Percentiles rank a stretch among this genome's conserved stretches.
phyloP scores from a whole-genome alignment of 2,888 invertebrate species.

The Syrphus vitripennis region DNA sequence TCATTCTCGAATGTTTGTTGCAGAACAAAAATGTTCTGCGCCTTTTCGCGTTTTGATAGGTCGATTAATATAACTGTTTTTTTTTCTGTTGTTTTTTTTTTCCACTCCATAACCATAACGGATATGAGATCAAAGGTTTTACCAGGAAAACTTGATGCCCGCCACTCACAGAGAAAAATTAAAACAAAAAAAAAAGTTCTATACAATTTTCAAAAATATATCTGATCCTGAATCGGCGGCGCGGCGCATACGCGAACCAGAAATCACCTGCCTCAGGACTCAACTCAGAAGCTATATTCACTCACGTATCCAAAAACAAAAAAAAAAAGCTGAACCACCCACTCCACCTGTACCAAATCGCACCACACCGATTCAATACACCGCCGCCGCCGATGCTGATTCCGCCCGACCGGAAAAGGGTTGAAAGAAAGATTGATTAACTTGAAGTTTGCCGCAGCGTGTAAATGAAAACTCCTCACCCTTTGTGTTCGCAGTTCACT shows the following conservation, averaged over 20 bases:
- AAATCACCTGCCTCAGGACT: conserved; percentile 50
- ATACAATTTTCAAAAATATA: conserved; percentile 17
- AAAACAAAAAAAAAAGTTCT: conserved; percentile 11
- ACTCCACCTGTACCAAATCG: not conserved
- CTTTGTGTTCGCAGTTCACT: conserved; percentile 36
- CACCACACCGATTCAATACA: not conserved
- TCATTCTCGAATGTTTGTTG: conserved; percentile 47
- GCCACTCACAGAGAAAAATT: conserved; percentile 59
- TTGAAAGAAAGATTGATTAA: conserved; percentile 72
- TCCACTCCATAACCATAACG: conserved; percentile 41
- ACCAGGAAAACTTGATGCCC: conserved; percentile 54
- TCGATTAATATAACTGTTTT: conserved; percentile 58
- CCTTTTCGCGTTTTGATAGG: conserved; percentile 67
- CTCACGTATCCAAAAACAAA: conserved; percentile 7
- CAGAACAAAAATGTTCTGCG: conserved; percentile 56
- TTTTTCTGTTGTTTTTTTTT: not conserved
- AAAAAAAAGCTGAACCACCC: not conserved
- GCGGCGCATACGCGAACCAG: conserved; percentile 60
- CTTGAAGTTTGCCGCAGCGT: conserved; percentile 69
- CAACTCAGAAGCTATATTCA: conserved; percentile 40
- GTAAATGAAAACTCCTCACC: conserved; percentile 65
- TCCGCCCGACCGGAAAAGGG: conserved; percentile 61
- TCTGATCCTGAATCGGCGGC: conserved; percentile 61
- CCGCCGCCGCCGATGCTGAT: not conserved
- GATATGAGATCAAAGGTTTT: conserved; percentile 64